phyloP scores from a whole-genome alignment of 1,140 invertebrate species.

The Calliphora vicina region DNA sequence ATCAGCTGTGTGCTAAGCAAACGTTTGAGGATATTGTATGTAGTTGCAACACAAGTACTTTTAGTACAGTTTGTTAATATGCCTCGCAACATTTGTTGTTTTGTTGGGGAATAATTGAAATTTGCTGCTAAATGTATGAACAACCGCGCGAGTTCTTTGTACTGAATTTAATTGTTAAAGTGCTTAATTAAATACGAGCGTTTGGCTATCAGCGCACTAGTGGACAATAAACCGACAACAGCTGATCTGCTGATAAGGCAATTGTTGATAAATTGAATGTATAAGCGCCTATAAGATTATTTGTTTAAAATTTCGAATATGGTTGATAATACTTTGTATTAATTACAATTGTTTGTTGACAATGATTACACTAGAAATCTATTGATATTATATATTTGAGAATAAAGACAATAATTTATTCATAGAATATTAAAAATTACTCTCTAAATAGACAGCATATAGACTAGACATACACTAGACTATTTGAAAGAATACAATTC shows the following conservation, averaged over 20 bases:
- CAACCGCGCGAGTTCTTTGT: neutral
- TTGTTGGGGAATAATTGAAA: neutral
- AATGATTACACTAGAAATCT: no score
- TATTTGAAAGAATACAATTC: no score
- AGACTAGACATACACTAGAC: no score
- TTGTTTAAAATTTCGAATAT: no score
- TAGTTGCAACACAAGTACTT: neutral
- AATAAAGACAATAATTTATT: no score
- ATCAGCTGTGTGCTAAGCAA: constrained; percentile 14
- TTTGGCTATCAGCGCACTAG: neutral
- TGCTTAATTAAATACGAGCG: neutral
- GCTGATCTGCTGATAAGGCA: neutral
- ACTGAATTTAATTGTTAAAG: neutral
- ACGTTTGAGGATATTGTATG: neutral
- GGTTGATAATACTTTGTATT: no score
- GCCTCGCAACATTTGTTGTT: neutral
- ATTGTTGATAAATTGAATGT: neutral
- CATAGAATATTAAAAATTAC: no score
- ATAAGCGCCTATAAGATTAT: no score
- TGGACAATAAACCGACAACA: neutral
- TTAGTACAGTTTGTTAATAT: neutral
- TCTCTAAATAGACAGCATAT: no score
- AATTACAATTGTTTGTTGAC: no score
- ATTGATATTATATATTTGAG: no score
- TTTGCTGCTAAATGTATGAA: neutral